Percentiles rank a stretch among this genome's conserved stretches.
Conservation (phyloP, 2,113 vertebrate species). For the Camelus bactrianus region DNA sequence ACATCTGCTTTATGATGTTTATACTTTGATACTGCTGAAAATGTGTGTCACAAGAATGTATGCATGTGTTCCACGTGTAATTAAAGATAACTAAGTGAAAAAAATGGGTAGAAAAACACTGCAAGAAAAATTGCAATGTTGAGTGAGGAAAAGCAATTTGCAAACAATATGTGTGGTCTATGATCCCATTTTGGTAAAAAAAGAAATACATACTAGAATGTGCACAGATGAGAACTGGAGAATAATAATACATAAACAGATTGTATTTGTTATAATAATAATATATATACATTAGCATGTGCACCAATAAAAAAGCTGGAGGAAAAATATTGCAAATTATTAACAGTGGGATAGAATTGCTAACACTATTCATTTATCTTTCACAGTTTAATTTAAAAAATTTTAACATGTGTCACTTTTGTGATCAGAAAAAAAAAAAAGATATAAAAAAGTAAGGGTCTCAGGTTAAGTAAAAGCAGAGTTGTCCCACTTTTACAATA, state of each 20-base stretch:
- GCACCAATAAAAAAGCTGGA: background rate
- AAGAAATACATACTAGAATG: background rate
- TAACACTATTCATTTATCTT: background rate
- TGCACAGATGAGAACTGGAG: background rate
- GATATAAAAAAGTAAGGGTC: background rate
- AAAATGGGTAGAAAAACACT: background rate
- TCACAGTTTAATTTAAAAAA: background rate
- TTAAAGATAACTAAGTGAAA: background rate
- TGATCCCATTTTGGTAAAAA: background rate
- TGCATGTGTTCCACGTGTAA: background rate
- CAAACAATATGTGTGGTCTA: background rate
- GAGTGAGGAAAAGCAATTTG: background rate
- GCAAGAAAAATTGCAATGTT: background rate
- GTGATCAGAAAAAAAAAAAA: background rate
- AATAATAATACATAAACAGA: background rate
- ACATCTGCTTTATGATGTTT: background rate
- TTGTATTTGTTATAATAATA: background rate
- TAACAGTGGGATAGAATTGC: background rate
- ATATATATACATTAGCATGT: background rate
- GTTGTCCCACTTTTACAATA: background rate
- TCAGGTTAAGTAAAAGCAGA: background rate
- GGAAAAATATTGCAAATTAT: background rate
- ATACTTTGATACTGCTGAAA: background rate
- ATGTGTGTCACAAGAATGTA: background rate
- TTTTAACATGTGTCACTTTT: background rate